Base-by-base conservation (phyloP, 1,140 invertebrate species). In the Nomia melanderi region DNA sequence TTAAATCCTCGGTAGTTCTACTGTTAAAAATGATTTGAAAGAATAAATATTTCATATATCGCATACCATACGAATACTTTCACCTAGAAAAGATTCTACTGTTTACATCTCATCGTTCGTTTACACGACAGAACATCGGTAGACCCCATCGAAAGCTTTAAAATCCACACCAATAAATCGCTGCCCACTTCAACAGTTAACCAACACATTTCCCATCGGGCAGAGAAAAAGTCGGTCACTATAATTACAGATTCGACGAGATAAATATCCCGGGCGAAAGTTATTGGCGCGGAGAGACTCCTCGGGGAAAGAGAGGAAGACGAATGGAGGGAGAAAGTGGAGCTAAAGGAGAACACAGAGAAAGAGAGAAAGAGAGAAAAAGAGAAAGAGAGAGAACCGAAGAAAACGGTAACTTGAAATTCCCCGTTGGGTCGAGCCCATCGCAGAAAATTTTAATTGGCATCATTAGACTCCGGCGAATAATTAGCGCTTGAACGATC, bases 401-500 rank as follows among this genome's bases (percentile, higher is more conserved):
- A 62, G 69, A 76, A 59, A 41, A 59, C 62, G 25, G 59, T 36
- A 78, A 80, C 47, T 54, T 57, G 79, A 63, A 83, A 78, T 85
- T 69, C 71, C 71, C 54, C 47, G 4, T 29, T 39, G 73, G 62
- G 29, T 53, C 56, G 59, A 36, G 25, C 63, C 59, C 50, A 70
- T 74, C 59, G 73, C 47, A 71, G 82, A 60, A 81, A 77, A 83
- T 84, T 84, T 84, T 84, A 84, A 84, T 84, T 84, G 78, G 78
- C 67, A 75, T 81, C 74, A 81, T 84, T 84, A 81, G 82, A 84
- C 78, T 66, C 65, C 39, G 44, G 74, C 82, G 82, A 84, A 84
- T 84, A 84, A 84, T 84, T 84, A 84, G 83, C 78, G 74, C 83
- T 84, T 69, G 74, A 84, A 84, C 83, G 78, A 84, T 84, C 82